Percentiles rank a stretch among this genome's conserved stretches.
phyloP scores from a whole-genome alignment of 2,888 invertebrate species.

The Argynnis bischoffii region DNA sequence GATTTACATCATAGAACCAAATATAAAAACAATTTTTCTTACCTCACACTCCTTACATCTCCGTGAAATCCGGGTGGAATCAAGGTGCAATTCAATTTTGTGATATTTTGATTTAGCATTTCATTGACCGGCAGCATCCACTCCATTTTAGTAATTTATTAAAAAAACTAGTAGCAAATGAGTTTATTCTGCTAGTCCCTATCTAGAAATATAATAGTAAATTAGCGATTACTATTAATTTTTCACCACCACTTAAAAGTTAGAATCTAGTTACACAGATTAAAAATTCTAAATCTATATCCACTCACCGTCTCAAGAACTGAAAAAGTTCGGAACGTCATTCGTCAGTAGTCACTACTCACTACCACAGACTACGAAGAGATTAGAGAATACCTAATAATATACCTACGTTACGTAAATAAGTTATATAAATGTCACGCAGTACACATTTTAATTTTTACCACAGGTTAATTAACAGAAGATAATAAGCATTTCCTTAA shows the following conservation, averaged over 20 bases:
- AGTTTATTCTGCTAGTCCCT: not conserved
- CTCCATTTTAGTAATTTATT: slow-evolving; percentile 46
- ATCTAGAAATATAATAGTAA: not conserved
- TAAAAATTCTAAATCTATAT: not conserved
- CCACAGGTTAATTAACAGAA: no score
- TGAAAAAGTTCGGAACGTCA: no score
- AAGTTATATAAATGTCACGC: no score
- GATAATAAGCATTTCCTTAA: no score
- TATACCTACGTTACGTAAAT: no score
- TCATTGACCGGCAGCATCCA: slow-evolving; percentile 54
- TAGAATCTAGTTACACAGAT: not conserved
- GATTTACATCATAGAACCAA: not conserved
- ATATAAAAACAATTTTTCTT: slow-evolving; percentile 20
- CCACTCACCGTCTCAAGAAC: not conserved
- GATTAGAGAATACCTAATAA: no score
- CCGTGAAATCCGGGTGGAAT: slow-evolving; percentile 58
- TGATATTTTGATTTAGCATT: slow-evolving; percentile 54
- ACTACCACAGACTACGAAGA: not conserved
- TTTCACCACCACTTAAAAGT: not conserved
- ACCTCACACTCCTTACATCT: slow-evolving; percentile 56
- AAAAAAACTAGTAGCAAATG: not conserved
- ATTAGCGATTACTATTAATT: not conserved
- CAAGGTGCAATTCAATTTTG: slow-evolving; percentile 54
- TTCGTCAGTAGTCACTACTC: not conserved
- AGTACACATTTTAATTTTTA: no score